Evolutionary conservation across 1,140 invertebrate genomes (phyloP), one percentile per base, ranked within the genome.

Genomic region (Ips typographus): DNA sequence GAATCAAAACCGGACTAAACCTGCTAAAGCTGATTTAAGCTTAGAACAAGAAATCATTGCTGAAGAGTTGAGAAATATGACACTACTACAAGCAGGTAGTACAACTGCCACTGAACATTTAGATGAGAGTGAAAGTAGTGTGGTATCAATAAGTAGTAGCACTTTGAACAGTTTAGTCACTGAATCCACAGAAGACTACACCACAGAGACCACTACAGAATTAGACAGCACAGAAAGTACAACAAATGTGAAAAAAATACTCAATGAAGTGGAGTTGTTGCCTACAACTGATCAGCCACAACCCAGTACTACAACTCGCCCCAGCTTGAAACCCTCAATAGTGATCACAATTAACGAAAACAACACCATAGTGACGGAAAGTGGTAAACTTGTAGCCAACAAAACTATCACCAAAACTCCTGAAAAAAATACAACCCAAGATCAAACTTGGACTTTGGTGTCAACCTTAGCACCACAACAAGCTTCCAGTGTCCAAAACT

Each of bases 361-460:
- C 51, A 52, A 42, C 22, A 62, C 70, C 1, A 6, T 67, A 3
- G 65, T 71, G 1, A 61, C 63, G 1, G 70, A 71, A 66, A 67
- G 51, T 42, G 56, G 43, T 22, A 67, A 63, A 57, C 0, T 68
- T 36, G 55, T 67, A 43, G 52, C 62, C 7, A 68, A 67, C 59
- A 63, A 71, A 47, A 63, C 65, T 7, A 42, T 52, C 22, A 49
- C 8, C 39, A 59, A n/a, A 49, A 61, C 4, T 5, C 62, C 6
- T 3, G 39, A 41, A 52, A 64, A 64, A 42, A 64, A 65, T 40
- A 57, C 64, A 39, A 65, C 56, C 40, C 40, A 57, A 71, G 60
- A 73, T 52, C 49, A 62, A 38, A 71, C 66, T 2, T 80, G 79
- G 79, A 79, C 75, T 42, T 68, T 80, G 44, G 77, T 80, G 22